These are phyloP conservation scores for Euleptes europaea DNA, from an alignment of 2,113 vertebrate genomes.

Conservation along the genomic window DNA sequence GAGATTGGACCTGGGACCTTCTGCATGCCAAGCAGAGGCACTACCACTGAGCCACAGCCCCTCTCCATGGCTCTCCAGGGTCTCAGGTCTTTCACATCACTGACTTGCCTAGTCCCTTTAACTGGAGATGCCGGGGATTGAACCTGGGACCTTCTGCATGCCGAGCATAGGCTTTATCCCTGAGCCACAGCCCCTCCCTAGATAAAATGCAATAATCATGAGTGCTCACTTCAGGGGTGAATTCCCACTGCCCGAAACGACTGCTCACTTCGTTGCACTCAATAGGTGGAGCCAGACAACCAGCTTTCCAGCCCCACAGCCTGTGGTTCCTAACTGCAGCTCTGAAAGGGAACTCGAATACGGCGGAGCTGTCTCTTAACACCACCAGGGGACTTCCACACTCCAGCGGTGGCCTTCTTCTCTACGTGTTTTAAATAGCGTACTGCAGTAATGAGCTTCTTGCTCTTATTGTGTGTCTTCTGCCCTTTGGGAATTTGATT, in stretches of 20 bases:
- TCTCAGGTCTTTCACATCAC: too few relatives aligned
- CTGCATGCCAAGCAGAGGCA: too few relatives aligned
- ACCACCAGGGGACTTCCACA: background rate
- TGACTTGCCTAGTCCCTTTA: too few relatives aligned
- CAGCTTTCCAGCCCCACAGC: background rate
- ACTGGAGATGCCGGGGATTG: too few relatives aligned
- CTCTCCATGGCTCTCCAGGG: too few relatives aligned
- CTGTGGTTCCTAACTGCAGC: background rate
- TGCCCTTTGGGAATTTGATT: background rate
- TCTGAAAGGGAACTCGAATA: background rate
- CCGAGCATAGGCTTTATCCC: too few relatives aligned
- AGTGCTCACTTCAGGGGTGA: background rate
- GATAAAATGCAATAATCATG: too few relatives aligned
- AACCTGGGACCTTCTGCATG: too few relatives aligned
- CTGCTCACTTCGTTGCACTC: background rate
- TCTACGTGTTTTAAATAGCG: too few relatives aligned
- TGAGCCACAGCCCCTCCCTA: too few relatives aligned
- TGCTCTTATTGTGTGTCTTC: background rate
- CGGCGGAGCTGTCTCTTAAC: background rate
- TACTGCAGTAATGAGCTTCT: background rate
- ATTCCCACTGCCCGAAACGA: background rate
- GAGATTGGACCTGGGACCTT: too few relatives aligned
- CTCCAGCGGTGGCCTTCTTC: background rate
- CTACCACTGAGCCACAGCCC: too few relatives aligned
- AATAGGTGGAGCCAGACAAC: conserved; percentile 1